Percentiles rank a stretch among this genome's conserved stretches.
phyloP scores from a whole-genome alignment of 2,113 vertebrate species.

The Sinocyclocheilus grahami region DNA sequence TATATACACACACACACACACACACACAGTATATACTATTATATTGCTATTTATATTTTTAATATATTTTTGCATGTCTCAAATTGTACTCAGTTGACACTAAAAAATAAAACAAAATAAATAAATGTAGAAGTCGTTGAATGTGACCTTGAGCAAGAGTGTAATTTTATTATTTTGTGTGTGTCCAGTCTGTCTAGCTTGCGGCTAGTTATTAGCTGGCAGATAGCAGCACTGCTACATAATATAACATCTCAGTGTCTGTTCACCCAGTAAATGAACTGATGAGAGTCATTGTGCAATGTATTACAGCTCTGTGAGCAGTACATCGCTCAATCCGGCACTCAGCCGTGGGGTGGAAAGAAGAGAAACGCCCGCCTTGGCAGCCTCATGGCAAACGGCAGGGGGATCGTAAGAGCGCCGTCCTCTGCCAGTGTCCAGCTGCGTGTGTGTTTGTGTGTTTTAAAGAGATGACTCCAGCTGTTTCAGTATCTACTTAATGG shows the following conservation, averaged over 20 bases:
- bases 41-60: no score
- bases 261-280: conserved; percentile 25
- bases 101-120: not conserved
- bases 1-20: no score
- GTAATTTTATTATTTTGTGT: not conserved
- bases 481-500: conserved; percentile 42
- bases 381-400: conserved; percentile 59
- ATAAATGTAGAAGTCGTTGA: not conserved
- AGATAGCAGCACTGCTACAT: conserved; percentile 24
- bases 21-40: no score
- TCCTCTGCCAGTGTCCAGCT: conserved; percentile 57
- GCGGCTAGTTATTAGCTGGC: conserved; percentile 18
- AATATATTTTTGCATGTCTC: not conserved
- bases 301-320: conserved; percentile 46
- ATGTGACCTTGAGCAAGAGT: not conserved
- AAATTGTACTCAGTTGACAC: not conserved
- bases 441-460: conserved; percentile 43
- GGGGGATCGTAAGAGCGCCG: conserved; percentile 57
- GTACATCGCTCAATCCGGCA: conserved; percentile 41
- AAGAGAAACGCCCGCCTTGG: conserved; percentile 26
- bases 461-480: conserved; percentile 55
- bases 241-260: conserved; percentile 27
- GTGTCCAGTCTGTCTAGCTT: conserved; percentile 15
- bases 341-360: conserved; percentile 47
- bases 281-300: conserved; percentile 34